Evolutionary conservation across 2,113 vertebrate species (phyloP), one percentile per base, ranked within the genome.

Genomic region (Alethe castanea): DNA sequence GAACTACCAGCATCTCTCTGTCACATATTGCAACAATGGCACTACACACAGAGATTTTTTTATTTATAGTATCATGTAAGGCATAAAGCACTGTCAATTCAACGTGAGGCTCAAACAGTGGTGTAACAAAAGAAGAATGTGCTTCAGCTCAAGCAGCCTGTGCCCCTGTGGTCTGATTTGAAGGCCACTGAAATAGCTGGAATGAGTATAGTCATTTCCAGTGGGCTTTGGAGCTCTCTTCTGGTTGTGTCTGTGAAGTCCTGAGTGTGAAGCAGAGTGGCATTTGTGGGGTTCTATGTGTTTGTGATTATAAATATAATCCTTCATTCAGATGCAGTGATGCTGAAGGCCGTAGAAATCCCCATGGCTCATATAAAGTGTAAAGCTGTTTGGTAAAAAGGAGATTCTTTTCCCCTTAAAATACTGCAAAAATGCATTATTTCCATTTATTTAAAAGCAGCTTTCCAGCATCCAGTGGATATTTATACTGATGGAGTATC

Each of bases 321-420:
- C 72, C 60, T 88, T 88, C 44, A 36, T 67, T 94, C 77, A 81
- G 60, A 74, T 56, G 53, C 47, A 78, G 23, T 65, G 83, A 76
- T 91, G 61, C 48, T 94, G 91, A 94, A 92, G 94, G 83, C 69
- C 40, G 60, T 62, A 74, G 89, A 88, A 92, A 92, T 92, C 52
- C 67, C 61, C 52, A 2, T 2, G 66, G 45, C 28, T 78, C 38
- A 17, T 79, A 84, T 60, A 84, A 84, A 84, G 29, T 28, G 6
- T 70, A 57, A 62, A 31, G 31, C 24, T 91, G 17, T 65, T 71
- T 8, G 3, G 61, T 52, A 69, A 84, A 86, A 88, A 71, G 13
- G 11, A 60, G 12, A 35, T 62, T 36, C 60, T 88, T 59, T 85
- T 70, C 6, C 16, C 33, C 6, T 82, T 59, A 89, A 86, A 89